Evolutionary conservation across 2,797 vertebrate genomes (phyloP).

Genomic region (Babyrousa celebensis): DNA sequence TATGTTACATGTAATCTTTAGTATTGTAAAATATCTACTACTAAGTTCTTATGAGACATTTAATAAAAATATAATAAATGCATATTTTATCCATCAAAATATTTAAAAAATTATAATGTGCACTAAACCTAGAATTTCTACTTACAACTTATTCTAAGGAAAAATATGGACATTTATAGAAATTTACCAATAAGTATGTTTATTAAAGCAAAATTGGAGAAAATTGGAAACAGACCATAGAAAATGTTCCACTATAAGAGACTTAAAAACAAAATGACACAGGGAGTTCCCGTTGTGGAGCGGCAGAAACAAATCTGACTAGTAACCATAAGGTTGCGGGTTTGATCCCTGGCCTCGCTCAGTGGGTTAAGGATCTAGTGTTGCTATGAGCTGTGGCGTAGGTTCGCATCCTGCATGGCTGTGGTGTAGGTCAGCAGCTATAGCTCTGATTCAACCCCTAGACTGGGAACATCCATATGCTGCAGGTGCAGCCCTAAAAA

Average conservation of each 20-base stretch:
- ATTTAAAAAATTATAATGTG: neutral
- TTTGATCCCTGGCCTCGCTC: no score
- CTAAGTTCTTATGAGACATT: conserved; percentile 12
- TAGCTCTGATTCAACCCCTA: no score
- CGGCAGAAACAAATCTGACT: no score
- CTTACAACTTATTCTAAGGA: neutral
- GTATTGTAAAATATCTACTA: conserved; percentile 39
- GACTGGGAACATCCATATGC: no score
- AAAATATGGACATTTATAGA: neutral
- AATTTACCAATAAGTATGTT: conserved; percentile 38
- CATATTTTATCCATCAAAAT: neutral
- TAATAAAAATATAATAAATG: neutral
- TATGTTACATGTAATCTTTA: neutral
- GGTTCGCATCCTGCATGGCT: no score
- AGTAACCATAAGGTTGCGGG: no score
- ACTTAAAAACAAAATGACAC: conserved; percentile 15
- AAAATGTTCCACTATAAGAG: neutral
- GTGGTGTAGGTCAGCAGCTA: no score
- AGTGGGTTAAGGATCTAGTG: no score
- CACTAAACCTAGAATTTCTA: conserved; percentile 42
- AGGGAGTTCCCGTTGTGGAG: no score
- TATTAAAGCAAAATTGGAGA: neutral
- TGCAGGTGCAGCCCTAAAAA: no score
- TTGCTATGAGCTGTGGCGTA: no score
- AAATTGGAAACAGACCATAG: conserved; percentile 15